Conservation (phyloP, 2,888 invertebrate genomes). For the Omphaloscelis lunosa region DNA sequence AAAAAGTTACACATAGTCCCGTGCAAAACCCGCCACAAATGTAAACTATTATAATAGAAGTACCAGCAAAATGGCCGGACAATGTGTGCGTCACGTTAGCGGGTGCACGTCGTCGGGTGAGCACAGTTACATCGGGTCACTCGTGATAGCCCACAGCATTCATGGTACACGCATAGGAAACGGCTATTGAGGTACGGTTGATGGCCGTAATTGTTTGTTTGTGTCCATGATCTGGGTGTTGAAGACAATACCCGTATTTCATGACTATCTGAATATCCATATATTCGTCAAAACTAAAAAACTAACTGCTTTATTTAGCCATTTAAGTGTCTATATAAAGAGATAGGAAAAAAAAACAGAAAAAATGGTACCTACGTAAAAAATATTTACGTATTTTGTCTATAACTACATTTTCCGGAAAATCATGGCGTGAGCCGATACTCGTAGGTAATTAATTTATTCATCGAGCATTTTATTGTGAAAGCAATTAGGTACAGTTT, state of each 20-base stretch:
- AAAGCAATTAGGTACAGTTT: background rate
- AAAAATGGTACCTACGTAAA: background rate
- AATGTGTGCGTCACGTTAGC: slow-evolving; percentile 49
- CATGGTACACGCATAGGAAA: slow-evolving; percentile 71
- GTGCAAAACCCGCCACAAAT: slow-evolving; percentile 3
- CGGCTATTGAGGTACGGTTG: slow-evolving; percentile 35
- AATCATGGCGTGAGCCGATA: background rate
- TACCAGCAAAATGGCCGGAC: slow-evolving; percentile 41
- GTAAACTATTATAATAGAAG: slow-evolving; percentile 28
- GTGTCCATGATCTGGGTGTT: slow-evolving; percentile 58
- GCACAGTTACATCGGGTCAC: slow-evolving; percentile 55
- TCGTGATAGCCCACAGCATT: slow-evolving; percentile 84
- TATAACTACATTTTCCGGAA: background rate
- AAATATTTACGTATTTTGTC: background rate
- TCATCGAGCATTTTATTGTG: background rate
- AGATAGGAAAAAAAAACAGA: background rate
- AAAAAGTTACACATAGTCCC: background rate
- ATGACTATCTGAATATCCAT: background rate
- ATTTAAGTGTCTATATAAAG: background rate
- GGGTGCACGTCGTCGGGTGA: slow-evolving; percentile 38
- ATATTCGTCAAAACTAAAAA: background rate
- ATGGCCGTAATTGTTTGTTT: slow-evolving; percentile 63
- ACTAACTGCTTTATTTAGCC: background rate
- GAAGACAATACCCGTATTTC: background rate
- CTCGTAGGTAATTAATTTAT: background rate